Base-by-base conservation (phyloP, 1,140 invertebrate species). In the Euura lappo region DNA sequence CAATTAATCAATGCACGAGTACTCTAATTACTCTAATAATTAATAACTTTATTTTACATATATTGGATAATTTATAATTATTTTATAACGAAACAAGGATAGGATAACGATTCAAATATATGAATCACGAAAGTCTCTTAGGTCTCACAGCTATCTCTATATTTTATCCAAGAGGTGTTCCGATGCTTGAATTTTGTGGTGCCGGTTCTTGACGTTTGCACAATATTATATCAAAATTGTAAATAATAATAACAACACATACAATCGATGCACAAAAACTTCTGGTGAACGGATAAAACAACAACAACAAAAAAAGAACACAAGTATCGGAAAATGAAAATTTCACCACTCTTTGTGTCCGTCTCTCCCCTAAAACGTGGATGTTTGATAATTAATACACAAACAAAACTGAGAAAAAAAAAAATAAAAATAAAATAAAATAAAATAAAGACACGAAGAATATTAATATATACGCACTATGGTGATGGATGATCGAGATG, bases 131-230 rank as follows among this genome's bases (percentile, higher is more conserved):
- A 28, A 28, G 1, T 67, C 6, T 67, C 69, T 75, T 51, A 74
- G 69, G 1, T 65, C 65, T n/a, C n/a, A 60, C 65, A 45, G 45
- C 69, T 75, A 73, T 28, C 28, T 28, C 28, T 71, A 47, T 46
- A 47, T 71, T 7, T 51, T 80, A 79, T 81, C 80, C 83, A 81
- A 84, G 81, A 84, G 83, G 81, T 83, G 79, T 78, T 70, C 81
- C 76, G 28, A 72, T 74, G 75, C 75, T 80, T 75, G 71, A 28
- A 60, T 60, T 77, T 51, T 70, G 51, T 44, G 69, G 69, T 70
- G 13, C 45, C 13, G 45, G 69, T 46, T 45, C 10, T 67, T 73
- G 43, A 69, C 70, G 10, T 68, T 28, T 72, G 45, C 71, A 64
- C 72, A 60, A 60, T 28, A 28, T 28, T 28, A 60, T 60, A 60